Conservation (phyloP, 2,888 invertebrate species). For the Abrostola triplasia region DNA sequence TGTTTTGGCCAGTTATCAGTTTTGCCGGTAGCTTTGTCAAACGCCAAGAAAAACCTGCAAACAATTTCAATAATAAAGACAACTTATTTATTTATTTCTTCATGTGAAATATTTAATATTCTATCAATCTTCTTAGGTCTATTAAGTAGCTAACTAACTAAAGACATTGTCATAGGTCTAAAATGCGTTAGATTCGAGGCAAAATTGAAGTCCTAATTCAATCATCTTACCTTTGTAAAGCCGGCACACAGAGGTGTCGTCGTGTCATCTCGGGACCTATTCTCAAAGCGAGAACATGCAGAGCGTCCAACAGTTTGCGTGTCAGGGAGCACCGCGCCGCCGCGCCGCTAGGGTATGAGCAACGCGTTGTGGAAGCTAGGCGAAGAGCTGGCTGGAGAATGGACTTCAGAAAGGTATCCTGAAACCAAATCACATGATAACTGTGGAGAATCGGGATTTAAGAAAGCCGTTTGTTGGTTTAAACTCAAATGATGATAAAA, state of each 20-base stretch:
- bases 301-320: constrained; percentile 93
- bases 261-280: constrained; percentile 94
- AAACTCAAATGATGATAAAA: no score
- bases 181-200: neutral
- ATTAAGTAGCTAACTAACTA: no score
- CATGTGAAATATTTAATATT: no score
- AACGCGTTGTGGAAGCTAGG: constrained; percentile 93
- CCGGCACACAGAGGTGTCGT: constrained; percentile 91
- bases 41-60: constrained; percentile 93
- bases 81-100: no score
- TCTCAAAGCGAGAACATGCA: constrained; percentile 93
- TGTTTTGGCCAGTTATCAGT: constrained; percentile 84
- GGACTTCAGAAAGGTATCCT: constrained; percentile 95
- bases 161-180: no score
- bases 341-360: constrained; percentile 94
- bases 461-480: no score
- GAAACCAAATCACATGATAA: constrained; percentile 34
- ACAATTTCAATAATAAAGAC: no score
- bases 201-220: neutral
- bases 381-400: constrained; percentile 95
- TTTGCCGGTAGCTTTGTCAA: constrained; percentile 91
- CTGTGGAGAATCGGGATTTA: no score
- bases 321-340: constrained; percentile 92
- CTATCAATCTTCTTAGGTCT: no score
- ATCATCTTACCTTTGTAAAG: constrained; percentile 69